Percentiles rank a stretch among this genome's conserved stretches.
Evolutionary conservation across 2,797 vertebrate genomes (phyloP).

Genomic region (Gorsachius magnificus): DNA sequence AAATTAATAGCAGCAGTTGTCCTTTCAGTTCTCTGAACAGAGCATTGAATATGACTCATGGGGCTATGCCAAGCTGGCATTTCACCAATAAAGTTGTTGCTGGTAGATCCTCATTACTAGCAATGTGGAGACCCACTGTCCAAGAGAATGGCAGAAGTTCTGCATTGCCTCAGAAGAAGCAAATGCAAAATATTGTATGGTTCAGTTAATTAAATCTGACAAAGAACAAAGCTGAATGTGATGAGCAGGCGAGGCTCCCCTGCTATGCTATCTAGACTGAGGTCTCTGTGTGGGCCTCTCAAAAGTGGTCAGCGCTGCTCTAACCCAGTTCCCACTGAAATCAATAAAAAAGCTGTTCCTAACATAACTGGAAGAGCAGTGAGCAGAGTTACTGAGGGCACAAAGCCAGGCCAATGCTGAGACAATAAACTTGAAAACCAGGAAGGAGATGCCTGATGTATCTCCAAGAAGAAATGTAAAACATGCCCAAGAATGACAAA

Average conservation of each 20-base stretch:
- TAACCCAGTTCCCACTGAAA: conserved; percentile 33
- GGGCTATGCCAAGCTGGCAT: conserved; percentile 50
- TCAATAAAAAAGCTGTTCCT: neutral
- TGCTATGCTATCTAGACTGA: neutral
- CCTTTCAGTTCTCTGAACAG: conserved; percentile 31
- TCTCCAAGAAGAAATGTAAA: conserved; percentile 36
- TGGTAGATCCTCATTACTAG: conserved; percentile 35
- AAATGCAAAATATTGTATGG: conserved; percentile 16
- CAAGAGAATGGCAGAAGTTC: neutral
- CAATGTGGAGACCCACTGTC: neutral
- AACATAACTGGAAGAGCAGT: conserved; percentile 1
- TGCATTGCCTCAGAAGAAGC: conserved; percentile 8
- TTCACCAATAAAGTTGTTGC: conserved; percentile 26
- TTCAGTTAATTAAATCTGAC: conserved; percentile 12
- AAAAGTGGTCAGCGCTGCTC: neutral
- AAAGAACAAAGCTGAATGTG: conserved; percentile 23
- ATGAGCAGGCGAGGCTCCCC: neutral
- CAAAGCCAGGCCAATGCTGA: neutral
- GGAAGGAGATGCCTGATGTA: neutral
- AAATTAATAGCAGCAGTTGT: neutral
- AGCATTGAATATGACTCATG: neutral
- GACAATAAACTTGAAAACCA: conserved; percentile 30
- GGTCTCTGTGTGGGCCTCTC: neutral
- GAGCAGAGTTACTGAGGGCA: neutral
- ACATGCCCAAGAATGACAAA: conserved; percentile 9